phyloP scores from a whole-genome alignment of 2,888 invertebrate species.

The Patella caerulea region DNA sequence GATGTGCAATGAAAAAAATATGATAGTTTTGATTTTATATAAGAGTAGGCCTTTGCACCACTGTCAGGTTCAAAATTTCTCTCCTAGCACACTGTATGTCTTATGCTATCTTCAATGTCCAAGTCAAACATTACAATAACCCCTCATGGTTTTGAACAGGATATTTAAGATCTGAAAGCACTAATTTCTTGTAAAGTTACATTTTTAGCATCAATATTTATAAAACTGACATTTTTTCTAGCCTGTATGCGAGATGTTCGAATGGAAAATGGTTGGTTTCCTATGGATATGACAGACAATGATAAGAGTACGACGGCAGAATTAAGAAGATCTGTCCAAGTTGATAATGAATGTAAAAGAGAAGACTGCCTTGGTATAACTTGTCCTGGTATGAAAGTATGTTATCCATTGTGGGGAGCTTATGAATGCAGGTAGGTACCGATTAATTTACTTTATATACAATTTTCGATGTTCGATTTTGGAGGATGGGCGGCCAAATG shows the following conservation, averaged over 20 bases:
- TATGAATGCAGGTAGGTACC: conserved; percentile 92
- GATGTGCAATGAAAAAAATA: no score
- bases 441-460: not conserved
- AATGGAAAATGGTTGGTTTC: conserved; percentile 93
- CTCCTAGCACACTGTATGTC: no score
- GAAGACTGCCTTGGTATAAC: conserved; percentile 53
- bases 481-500: conserved; percentile 47
- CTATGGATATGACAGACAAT: conserved; percentile 75
- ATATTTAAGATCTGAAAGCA: no score
- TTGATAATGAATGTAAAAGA: conserved; percentile 92
- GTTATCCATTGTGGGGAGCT: conserved; percentile 95
- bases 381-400: conserved; percentile 81
- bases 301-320: conserved; percentile 87
- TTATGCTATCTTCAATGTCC: no score
- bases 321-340: conserved; percentile 91
- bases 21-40: no score
- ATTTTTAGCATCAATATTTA: not conserved
- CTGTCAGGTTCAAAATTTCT: no score
- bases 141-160: no score
- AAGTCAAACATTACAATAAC: no score
- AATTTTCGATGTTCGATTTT: conserved; percentile 79
- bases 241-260: conserved; percentile 88
- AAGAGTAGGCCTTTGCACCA: no score
- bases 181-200: no score
- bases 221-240: conserved; percentile 54